phyloP scores from a whole-genome alignment of 2,888 invertebrate genomes.

The Peribatodes rhomboidaria region DNA sequence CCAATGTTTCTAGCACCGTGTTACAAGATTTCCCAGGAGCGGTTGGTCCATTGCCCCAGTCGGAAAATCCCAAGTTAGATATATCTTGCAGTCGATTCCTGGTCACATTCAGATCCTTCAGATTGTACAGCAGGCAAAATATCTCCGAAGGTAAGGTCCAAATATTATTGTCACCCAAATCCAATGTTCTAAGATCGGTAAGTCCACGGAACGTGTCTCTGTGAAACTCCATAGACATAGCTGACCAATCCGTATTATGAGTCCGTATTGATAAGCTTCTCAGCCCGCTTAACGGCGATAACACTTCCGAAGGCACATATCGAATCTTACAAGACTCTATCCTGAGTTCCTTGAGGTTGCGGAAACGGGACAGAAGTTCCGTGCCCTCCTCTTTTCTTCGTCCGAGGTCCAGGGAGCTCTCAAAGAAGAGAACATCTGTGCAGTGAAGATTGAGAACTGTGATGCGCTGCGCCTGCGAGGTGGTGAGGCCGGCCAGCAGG shows the following conservation, averaged over 20 bases:
- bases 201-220: constrained; percentile 90
- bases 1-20: constrained; percentile 89
- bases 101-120: constrained; percentile 90
- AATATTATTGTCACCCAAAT: constrained; percentile 92
- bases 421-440: constrained; percentile 90
- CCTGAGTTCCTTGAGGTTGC: constrained; percentile 88
- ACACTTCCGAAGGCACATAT: constrained; percentile 90
- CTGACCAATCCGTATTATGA: constrained; percentile 93
- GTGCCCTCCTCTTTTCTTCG: constrained; percentile 83
- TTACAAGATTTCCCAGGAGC: constrained; percentile 90
- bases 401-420: constrained; percentile 89
- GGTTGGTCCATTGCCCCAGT: constrained; percentile 89
- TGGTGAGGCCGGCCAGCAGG: constrained; percentile 87
- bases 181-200: constrained; percentile 88
- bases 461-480: constrained; percentile 90
- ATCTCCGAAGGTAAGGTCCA: constrained; percentile 91
- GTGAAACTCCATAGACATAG: constrained; percentile 91
- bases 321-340: constrained; percentile 93
- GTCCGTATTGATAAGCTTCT: constrained; percentile 89
- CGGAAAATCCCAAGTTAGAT: constrained; percentile 91
- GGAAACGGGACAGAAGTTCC: constrained; percentile 87
- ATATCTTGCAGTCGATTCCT: constrained; percentile 93
- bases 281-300: constrained; percentile 89
- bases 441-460: constrained; percentile 90
- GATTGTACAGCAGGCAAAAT: constrained; percentile 90